These are phyloP conservation scores for Anorthoa munda DNA, from an alignment of 2,888 invertebrate species.

Conservation along the genomic window DNA sequence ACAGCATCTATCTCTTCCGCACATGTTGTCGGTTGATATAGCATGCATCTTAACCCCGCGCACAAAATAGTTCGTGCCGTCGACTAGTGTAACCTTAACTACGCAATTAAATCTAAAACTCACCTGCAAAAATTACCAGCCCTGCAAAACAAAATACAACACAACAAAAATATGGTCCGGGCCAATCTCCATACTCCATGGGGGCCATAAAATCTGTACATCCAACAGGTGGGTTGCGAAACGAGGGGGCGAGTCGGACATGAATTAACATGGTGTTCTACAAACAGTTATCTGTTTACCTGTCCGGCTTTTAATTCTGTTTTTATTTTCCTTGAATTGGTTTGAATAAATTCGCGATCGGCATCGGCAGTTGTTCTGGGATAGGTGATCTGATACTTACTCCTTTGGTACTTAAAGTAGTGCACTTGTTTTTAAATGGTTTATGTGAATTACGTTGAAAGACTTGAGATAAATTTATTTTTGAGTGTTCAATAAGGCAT, in stretches of 20 bases:
- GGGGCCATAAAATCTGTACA: slow-evolving; percentile 64
- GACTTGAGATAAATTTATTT: no score
- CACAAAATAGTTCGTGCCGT: no score
- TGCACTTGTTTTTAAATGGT: neutral
- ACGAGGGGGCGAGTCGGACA: slow-evolving; percentile 62
- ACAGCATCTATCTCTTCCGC: no score
- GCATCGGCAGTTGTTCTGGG: slow-evolving; percentile 36
- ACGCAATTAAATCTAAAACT: neutral
- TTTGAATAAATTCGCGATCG: slow-evolving; percentile 35
- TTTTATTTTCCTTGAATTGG: slow-evolving; percentile 33
- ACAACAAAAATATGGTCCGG: slow-evolving; percentile 27
- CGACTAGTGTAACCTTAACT: no score
- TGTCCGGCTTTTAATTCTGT: slow-evolving; percentile 29
- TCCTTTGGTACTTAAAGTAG: neutral
- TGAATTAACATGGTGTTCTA: slow-evolving; percentile 59
- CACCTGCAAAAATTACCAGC: slow-evolving; percentile 14
- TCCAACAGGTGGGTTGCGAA: slow-evolving; percentile 69
- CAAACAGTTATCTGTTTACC: slow-evolving; percentile 29
- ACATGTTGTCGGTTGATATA: no score
- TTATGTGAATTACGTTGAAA: neutral
- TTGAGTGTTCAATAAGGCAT: no score
- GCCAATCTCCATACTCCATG: slow-evolving; percentile 32
- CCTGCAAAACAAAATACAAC: slow-evolving; percentile 20
- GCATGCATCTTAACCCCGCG: no score
- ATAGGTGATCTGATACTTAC: neutral